phyloP scores from a whole-genome alignment of 2,888 invertebrate genomes.

The Theristus sp. region DNA sequence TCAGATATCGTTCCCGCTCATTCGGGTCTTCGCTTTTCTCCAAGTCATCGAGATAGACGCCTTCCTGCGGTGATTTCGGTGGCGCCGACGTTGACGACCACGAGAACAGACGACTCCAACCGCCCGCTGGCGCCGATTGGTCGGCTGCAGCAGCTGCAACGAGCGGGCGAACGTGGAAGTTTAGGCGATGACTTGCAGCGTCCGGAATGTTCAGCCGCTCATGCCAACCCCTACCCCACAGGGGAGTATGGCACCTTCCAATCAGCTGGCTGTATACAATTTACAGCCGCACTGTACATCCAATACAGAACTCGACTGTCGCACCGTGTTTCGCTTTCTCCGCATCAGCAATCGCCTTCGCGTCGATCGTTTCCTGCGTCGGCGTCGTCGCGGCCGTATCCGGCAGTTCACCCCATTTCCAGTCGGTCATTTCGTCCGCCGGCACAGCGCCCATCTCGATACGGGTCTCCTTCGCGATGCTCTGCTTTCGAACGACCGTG shows the following conservation, averaged over 20 bases:
- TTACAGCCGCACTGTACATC: no score
- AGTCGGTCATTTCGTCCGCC: slow-evolving; percentile 17
- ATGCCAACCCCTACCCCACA: no score
- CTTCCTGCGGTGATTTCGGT: not conserved
- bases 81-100: not conserved
- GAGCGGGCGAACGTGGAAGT: no score
- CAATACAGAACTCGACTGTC: no score
- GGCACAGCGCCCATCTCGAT: not conserved
- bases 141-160: no score
- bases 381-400: slow-evolving; percentile 32
- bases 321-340: no score
- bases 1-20: not conserved
- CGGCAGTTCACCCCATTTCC: slow-evolving; percentile 34
- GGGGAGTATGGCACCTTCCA: no score
- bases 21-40: not conserved
- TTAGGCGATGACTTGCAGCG: no score
- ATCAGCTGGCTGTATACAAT: no score
- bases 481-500: not conserved
- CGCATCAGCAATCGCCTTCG: not conserved
- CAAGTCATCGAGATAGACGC: slow-evolving; percentile 7
- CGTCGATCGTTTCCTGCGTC: not conserved
- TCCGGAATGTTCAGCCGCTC: no score
- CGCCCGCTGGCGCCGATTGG: no score
- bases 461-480: not conserved
- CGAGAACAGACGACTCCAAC: no score